Conservation (phyloP, 2,113 vertebrate species). For the Tiliqua scincoides region DNA sequence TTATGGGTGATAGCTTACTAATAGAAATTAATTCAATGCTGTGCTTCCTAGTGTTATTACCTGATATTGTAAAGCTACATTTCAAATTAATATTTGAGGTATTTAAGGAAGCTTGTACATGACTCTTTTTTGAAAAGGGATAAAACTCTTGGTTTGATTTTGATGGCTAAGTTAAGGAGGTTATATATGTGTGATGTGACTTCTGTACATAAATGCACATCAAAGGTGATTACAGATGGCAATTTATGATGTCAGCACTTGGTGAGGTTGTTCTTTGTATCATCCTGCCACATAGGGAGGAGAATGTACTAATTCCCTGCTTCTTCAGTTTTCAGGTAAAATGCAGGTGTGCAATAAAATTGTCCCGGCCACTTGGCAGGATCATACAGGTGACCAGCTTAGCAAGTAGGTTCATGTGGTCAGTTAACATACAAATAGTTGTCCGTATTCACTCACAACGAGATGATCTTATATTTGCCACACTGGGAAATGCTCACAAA, state of each 20-base stretch:
- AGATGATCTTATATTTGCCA: no score
- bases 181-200: constrained; percentile 63
- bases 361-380: no score
- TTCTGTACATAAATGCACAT: constrained; percentile 57
- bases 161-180: constrained; percentile 13
- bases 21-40: constrained; percentile 66
- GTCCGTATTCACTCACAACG: no score
- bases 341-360: no score
- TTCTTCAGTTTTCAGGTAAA: no score
- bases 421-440: no score
- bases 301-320: neutral
- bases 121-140: constrained; percentile 61
- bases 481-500: no score
- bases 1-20: constrained; percentile 64
- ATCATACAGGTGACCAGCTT: no score
- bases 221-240: neutral
- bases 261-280: neutral
- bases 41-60: constrained; percentile 68
- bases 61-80: constrained; percentile 30
- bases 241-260: neutral
- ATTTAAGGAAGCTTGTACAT: constrained; percentile 37
- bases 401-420: no score
- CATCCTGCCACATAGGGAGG: neutral
- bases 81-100: constrained; percentile 15
- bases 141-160: constrained; percentile 39